Percentiles rank a stretch among this genome's conserved stretches.
These are phyloP conservation scores for Drosophila kokeensis DNA, from an alignment of 2,888 invertebrate species.

Conservation along the genomic window DNA sequence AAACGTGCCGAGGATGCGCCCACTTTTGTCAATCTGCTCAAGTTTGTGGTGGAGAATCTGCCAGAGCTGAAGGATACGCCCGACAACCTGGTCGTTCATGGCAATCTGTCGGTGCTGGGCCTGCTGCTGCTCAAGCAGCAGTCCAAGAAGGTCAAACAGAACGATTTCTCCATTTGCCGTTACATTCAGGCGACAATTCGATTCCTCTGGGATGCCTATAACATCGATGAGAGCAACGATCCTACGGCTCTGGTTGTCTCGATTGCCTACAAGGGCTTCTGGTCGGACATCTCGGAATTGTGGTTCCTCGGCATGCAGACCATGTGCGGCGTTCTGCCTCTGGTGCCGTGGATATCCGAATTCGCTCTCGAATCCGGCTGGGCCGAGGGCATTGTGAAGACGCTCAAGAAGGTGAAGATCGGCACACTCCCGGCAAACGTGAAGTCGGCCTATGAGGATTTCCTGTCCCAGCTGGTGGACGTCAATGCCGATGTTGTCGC, in stretches of 20 bases:
- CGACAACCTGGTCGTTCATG: conserved; percentile 93
- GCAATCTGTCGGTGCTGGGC: conserved; percentile 93
- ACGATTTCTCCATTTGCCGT: conserved; percentile 94
- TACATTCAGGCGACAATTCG: conserved; percentile 95
- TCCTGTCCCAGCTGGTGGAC: conserved; percentile 93
- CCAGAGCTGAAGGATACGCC: conserved; percentile 93
- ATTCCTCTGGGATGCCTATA: conserved; percentile 97
- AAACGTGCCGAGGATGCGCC: conserved; percentile 92
- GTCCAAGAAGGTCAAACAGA: conserved; percentile 92
- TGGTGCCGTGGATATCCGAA: conserved; percentile 95
- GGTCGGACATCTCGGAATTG: conserved; percentile 95
- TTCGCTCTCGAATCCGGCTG: conserved; percentile 97
- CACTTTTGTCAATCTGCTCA: conserved; percentile 91
- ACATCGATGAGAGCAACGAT: conserved; percentile 94
- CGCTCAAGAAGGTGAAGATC: conserved; percentile 92
- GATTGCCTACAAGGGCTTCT: conserved; percentile 93
- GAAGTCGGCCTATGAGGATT: conserved; percentile 95
- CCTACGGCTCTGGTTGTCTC: conserved; percentile 93
- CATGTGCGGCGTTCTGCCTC: conserved; percentile 92
- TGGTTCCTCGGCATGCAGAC: conserved; percentile 98
- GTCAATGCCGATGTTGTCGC: conserved; percentile 90
- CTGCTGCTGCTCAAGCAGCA: conserved; percentile 93
- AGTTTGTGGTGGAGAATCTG: conserved; percentile 93
- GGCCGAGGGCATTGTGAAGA: conserved; percentile 94
- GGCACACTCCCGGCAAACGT: conserved; percentile 93